phyloP scores from a whole-genome alignment of 2,797 vertebrate species.

The Macroramphosus scolopax region DNA sequence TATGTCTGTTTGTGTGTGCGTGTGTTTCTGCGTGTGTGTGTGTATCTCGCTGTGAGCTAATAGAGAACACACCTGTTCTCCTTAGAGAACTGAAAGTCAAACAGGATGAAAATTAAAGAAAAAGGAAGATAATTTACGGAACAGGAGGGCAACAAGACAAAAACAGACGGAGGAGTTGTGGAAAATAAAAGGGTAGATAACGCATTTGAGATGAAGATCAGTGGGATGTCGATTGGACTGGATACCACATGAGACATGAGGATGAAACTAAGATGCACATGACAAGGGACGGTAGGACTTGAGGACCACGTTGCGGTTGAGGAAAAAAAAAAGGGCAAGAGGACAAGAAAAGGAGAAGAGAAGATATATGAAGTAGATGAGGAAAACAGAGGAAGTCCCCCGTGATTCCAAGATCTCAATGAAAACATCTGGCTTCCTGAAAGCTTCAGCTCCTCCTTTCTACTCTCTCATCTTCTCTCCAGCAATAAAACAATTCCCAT shows the following conservation, averaged over 20 bases:
- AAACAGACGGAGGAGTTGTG: background rate
- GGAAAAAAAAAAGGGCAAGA: constrained; percentile 14
- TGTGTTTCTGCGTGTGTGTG: constrained; percentile 5
- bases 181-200: constrained; percentile 17
- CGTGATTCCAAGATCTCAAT: constrained; percentile 29
- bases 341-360: background rate
- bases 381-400: constrained; percentile 19
- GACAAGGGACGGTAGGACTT: too few species aligned
- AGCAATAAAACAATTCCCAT: constrained; percentile 42
- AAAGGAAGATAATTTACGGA: constrained; percentile 12
- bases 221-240: too few species aligned
- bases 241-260: too few species aligned
- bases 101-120: constrained; percentile 39
- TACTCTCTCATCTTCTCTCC: constrained; percentile 23
- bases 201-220: too few species aligned
- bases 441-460: constrained; percentile 27
- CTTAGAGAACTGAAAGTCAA: constrained; percentile 54
- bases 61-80: constrained; percentile 53
- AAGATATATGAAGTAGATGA: constrained; percentile 12
- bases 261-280: too few species aligned
- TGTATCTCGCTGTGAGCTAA: constrained; percentile 25
- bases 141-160: constrained; percentile 8
- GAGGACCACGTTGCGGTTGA: too few species aligned
- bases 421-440: constrained; percentile 44
- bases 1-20: constrained; percentile 7